Evolutionary conservation across 2,113 vertebrate genomes (phyloP), one percentile per base, ranked within the genome.

Genomic region (Scolopax mira): DNA sequence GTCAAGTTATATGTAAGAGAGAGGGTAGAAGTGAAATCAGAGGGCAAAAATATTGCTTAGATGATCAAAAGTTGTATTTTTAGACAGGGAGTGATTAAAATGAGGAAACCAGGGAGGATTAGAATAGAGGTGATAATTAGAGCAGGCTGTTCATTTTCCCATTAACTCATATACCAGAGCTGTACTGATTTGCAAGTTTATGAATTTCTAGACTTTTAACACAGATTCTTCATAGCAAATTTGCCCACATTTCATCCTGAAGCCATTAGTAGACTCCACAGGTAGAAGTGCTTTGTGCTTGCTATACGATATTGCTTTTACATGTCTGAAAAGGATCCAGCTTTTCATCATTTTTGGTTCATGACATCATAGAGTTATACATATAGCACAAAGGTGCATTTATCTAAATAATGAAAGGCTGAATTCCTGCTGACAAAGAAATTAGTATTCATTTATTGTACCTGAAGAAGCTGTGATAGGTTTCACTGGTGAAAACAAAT

Each of bases 171-270:
- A 85, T 61, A 86, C 13, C 27, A 80, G 11, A 33, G 37, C 67
- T 70, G 13, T 88, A 54, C 33, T 95, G 79, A 97, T 97, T 97
- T 97, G 73, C 75, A 97, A 90, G 31, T 97, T 96, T 97, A 97
- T 97, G 72, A 89, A 88, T 95, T 97, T 95, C 46, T 95, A 85
- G 44, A 94, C 85, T 96, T 96, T 96, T 97, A 97, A 95, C 78
- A 66, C 85, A 92, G 54, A 51, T 96, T 96, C 72, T 95, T 79
- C 79, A 67, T 72, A 87, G 28, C 65, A 25, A 82, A 82, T 95
- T 96, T 92, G 66, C 81, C 93, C 83, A 33, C 58, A 82, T 82
- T 97, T 94, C 60, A 72, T 89, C 83, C 78, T 85, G 91, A 95
- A 95, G 24, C 75, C 62, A 85, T 96, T 94, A 94, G 60, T 67